These are phyloP conservation scores for Mellilla xanthometata DNA, from an alignment of 2,888 invertebrate species.

Conservation along the genomic window DNA sequence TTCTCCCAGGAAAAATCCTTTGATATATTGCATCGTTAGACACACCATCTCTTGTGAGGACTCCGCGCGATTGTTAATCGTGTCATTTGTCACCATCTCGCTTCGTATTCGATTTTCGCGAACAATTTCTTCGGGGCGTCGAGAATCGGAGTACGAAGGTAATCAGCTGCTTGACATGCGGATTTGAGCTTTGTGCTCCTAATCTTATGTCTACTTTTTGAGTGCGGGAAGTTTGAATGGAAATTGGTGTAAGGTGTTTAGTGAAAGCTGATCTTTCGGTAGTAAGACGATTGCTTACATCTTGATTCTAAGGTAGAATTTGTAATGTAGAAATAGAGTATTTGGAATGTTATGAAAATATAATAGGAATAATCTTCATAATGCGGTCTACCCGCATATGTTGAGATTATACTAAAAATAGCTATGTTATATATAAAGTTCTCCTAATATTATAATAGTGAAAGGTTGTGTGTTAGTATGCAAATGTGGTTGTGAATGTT, in stretches of 20 bases:
- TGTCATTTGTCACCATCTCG: constrained; percentile 77
- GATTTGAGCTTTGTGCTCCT: constrained; percentile 9
- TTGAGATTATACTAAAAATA: too few relatives aligned
- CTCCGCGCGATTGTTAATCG: constrained; percentile 71
- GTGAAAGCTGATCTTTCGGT: too few relatives aligned
- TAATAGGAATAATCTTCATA: too few relatives aligned
- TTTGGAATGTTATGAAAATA: too few relatives aligned
- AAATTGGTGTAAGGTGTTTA: background rate
- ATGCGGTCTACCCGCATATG: too few relatives aligned
- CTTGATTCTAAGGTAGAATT: too few relatives aligned
- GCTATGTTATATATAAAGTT: too few relatives aligned
- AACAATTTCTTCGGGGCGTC: constrained; percentile 57
- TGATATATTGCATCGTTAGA: constrained; percentile 80
- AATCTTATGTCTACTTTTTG: constrained; percentile 6
- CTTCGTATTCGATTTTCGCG: constrained; percentile 70
- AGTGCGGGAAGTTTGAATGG: background rate
- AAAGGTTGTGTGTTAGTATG: too few relatives aligned
- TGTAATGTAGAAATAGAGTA: too few relatives aligned
- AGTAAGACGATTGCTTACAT: too few relatives aligned
- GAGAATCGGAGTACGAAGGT: constrained; percentile 29
- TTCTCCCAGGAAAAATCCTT: constrained; percentile 74
- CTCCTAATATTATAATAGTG: too few relatives aligned
- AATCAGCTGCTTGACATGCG: constrained; percentile 16
- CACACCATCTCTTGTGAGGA: constrained; percentile 68
- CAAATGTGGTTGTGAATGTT: too few relatives aligned